Base-by-base conservation (phyloP, 53 echinoderm and acorn worm genomes). In the Paracentrotus lividus region DNA sequence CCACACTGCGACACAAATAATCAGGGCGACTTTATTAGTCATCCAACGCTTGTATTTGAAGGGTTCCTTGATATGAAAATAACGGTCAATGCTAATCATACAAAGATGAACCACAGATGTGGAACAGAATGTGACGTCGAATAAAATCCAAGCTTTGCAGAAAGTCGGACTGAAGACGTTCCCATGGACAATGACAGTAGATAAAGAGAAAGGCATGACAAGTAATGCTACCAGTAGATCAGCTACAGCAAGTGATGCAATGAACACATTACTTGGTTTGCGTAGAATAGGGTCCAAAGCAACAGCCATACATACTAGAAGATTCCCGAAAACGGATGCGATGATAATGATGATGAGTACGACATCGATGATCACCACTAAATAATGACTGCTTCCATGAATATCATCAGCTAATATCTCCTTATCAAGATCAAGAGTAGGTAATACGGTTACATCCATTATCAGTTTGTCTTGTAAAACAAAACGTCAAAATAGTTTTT, bases 241-340 rank as follows among this genome's bases (percentile, higher is more conserved):
- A 57, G 89, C 89, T 64, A 89, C 34, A 4, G 89, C 89, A 6
- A 89, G 43, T 36, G 89, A 89, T n/a, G 60, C 64, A 27, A 89
- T 65, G 45, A 89, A 89, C 10, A 60, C 43, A 89, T 89, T 89
- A 33, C 89, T 58, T 40, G 89, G 89, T 89, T 45, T 89, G 42
- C 89, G 89, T 7, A 89, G 43, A 1, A 56, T 15, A 43, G 56
- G 65, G 27, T 89, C 89, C 27, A 64, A 42, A 2, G 34, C 29
- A 57, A 89, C 45, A 42, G 89, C 42, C 16, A 89, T 1, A 58
- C 59, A 89, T 23, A 89, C 89, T 44, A 89, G 43, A 5, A 89
- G 47, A 89, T 89, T 89, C 38, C 89, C 89, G 27, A 34, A 32
- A 57, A 89, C 44, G 65, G 89, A 89, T 42, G 66, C 66, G 64